A percentile compares a stretch with the other conserved stretches of the same genome.
Evolutionary conservation across 2,113 vertebrate genomes (phyloP).

Genomic region (Brienomyrus longianalis): DNA sequence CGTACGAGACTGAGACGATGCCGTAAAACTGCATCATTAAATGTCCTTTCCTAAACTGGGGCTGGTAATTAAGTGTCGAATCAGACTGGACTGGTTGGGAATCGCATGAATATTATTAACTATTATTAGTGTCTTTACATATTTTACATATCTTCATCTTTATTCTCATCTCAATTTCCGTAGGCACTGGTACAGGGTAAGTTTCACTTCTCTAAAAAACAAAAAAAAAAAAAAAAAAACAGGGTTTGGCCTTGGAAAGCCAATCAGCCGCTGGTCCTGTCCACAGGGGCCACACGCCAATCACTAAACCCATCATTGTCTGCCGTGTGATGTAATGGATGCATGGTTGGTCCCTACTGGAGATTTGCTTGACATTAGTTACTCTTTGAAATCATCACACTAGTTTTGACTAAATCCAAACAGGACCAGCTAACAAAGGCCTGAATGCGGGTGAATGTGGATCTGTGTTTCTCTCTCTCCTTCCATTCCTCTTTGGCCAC

Average conservation of each 20-base stretch:
- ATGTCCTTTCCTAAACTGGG: neutral
- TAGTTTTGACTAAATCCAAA: neutral
- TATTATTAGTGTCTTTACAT: neutral
- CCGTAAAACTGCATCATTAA: neutral
- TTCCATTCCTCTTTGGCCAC: neutral
- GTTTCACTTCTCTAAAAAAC: neutral
- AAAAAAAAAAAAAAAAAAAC: neutral
- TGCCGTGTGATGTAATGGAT: neutral
- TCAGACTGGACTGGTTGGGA: neutral
- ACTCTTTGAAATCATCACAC: neutral
- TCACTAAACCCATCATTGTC: neutral
- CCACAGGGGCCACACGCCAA: neutral
- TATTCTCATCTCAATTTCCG: neutral
- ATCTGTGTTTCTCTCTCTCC: neutral
- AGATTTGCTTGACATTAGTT: neutral
- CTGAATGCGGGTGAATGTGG: neutral
- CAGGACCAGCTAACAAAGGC: constrained; percentile 5
- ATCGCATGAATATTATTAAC: neutral
- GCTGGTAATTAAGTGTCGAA: neutral
- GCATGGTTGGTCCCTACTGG: neutral
- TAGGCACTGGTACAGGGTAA: neutral
- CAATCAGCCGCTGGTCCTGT: neutral
- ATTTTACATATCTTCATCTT: neutral
- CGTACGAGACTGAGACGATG: neutral
- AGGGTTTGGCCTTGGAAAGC: neutral